A percentile compares a stretch with the other conserved stretches of the same genome.
These are phyloP conservation scores for Drosophila siamana DNA, from an alignment of 2,888 invertebrate genomes.

Conservation along the genomic window DNA sequence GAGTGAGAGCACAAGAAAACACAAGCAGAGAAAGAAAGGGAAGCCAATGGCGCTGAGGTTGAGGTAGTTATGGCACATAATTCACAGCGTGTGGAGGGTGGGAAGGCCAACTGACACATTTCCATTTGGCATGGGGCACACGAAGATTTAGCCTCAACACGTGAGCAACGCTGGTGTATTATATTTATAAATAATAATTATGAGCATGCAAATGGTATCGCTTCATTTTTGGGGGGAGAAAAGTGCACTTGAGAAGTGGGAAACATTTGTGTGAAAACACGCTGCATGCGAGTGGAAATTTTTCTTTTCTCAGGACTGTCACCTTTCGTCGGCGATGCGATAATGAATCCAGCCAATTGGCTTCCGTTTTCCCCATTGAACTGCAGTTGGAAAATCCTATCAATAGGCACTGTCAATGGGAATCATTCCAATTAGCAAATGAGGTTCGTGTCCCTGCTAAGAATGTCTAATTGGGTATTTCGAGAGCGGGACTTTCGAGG, in stretches of 20 bases:
- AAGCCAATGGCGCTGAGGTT: constrained; percentile 9
- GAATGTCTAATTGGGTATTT: constrained; percentile 27
- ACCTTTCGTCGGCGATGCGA: constrained; percentile 64
- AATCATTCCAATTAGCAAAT: constrained; percentile 41
- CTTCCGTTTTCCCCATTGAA: constrained; percentile 49
- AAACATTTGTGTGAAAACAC: neutral
- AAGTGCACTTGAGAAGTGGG: constrained; percentile 43
- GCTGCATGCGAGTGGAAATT: neutral
- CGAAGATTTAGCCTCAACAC: constrained; percentile 65
- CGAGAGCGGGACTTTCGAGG: no score
- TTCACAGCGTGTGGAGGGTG: constrained; percentile 40
- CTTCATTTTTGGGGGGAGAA: constrained; percentile 9
- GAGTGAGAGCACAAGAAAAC: no score
- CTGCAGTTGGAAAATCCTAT: constrained; percentile 38
- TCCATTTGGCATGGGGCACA: constrained; percentile 27
- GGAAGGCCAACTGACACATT: constrained; percentile 19
- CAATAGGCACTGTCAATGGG: constrained; percentile 47
- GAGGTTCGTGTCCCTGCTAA: constrained; percentile 26
- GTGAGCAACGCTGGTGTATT: constrained; percentile 55
- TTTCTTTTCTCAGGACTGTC: constrained; percentile 83
- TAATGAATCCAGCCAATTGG: constrained; percentile 41
- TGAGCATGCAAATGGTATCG: constrained; percentile 52
- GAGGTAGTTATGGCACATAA: constrained; percentile 56
- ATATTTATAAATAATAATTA: constrained; percentile 76
- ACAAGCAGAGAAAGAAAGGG: neutral